phyloP scores from a whole-genome alignment of 2,888 invertebrate genomes.

The Melangyna quadrimaculata region DNA sequence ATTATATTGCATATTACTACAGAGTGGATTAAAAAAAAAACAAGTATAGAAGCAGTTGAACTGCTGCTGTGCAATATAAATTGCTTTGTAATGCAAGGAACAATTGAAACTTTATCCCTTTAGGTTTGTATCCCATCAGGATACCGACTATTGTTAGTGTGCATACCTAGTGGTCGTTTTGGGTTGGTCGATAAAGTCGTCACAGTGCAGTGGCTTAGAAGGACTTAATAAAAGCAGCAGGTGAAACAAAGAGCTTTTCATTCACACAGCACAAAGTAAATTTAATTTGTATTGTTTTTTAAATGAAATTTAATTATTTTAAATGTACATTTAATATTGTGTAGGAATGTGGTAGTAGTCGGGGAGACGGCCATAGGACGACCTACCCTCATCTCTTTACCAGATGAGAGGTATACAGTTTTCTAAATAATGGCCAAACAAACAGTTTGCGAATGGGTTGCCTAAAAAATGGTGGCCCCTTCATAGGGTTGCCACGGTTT shows the following conservation, averaged over 20 bases:
- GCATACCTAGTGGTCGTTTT: not conserved
- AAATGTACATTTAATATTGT: not conserved
- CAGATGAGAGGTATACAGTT: too few relatives aligned
- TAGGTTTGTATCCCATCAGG: not conserved
- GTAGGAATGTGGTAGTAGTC: too few relatives aligned
- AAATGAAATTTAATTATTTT: conserved; percentile 48
- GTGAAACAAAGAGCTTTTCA: conserved; percentile 24
- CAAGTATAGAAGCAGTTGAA: conserved; percentile 31
- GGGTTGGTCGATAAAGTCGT: not conserved
- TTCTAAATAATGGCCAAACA: too few relatives aligned
- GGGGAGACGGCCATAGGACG: too few relatives aligned
- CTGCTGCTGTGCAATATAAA: conserved; percentile 47
- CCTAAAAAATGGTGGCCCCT: too few relatives aligned
- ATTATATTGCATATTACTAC: conserved; percentile 34
- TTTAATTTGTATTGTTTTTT: conserved; percentile 59
- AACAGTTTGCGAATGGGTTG: too few relatives aligned
- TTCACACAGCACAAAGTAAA: conserved; percentile 40
- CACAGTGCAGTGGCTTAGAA: conserved; percentile 5
- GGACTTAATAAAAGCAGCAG: conserved; percentile 22
- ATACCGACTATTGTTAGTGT: not conserved
- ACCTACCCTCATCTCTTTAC: too few relatives aligned
- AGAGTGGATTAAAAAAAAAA: conserved; percentile 47
- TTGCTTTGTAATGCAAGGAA: conserved; percentile 55
- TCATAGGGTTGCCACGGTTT: too few relatives aligned
- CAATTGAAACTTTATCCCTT: conserved; percentile 62